These are phyloP conservation scores for Drosophila pseudoobscura DNA, from an alignment of 1,140 invertebrate species.

Conservation along the genomic window DNA sequence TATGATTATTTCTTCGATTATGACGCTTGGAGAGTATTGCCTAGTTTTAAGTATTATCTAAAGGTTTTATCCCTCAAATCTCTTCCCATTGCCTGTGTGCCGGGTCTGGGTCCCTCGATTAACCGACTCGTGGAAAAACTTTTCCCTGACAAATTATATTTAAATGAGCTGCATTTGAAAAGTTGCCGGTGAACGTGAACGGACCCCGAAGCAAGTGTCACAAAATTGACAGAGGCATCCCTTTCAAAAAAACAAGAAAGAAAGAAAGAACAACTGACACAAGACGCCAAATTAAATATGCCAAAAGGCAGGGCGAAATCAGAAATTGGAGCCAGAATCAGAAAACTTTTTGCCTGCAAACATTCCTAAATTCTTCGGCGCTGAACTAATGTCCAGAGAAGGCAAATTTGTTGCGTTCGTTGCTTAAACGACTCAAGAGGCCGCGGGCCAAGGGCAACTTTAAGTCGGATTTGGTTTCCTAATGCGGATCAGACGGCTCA, in stretches of 20 bases:
- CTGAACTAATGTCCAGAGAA: constrained; percentile 40
- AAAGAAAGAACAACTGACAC: constrained; percentile 49
- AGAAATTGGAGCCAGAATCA: constrained; percentile 50
- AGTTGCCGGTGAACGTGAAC: constrained; percentile 54
- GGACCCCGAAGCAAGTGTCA: constrained; percentile 49
- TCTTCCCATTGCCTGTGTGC: constrained; percentile 3
- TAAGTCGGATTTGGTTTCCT: constrained; percentile 58
- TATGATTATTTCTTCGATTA: not conserved
- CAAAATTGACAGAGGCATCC: constrained; percentile 65
- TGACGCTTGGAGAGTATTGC: too few relatives aligned
- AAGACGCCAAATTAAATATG: constrained; percentile 77
- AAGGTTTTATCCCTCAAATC: not conserved
- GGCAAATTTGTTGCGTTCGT: constrained; percentile 50
- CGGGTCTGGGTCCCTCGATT: constrained; percentile 29
- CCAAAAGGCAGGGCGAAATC: constrained; percentile 66
- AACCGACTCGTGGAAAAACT: constrained; percentile 40
- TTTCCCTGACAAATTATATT: constrained; percentile 70
- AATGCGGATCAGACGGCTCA: constrained; percentile 48
- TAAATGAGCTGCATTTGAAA: constrained; percentile 77
- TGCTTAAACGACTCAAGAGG: constrained; percentile 57
- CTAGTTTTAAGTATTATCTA: not conserved
- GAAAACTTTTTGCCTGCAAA: constrained; percentile 57
- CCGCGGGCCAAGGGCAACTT: constrained; percentile 36
- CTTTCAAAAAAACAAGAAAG: constrained; percentile 16
- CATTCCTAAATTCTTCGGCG: constrained; percentile 57